Evolutionary conservation across 2,888 invertebrate genomes (phyloP).

Genomic region (Myopa testacea): DNA sequence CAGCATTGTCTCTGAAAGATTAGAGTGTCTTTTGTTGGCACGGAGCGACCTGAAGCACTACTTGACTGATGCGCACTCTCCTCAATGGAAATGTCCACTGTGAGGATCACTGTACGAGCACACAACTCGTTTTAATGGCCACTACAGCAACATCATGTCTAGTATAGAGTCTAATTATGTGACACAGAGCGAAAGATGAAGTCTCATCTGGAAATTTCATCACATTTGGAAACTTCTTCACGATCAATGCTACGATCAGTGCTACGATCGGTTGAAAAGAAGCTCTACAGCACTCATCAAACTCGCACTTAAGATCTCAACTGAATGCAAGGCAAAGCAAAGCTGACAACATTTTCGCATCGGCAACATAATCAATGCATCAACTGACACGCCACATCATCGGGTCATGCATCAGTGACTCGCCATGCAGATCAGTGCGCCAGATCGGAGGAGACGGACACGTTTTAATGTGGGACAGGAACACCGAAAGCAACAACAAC

Average conservation of each 20-base stretch:
- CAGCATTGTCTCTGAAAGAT: neutral
- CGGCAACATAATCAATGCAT: conserved; percentile 37
- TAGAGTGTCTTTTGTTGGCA: neutral
- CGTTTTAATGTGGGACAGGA: conserved; percentile 19
- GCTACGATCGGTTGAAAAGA: neutral
- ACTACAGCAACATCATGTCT: too few species aligned
- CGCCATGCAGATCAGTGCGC: conserved; percentile 30
- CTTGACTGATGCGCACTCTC: neutral
- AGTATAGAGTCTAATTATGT: too few species aligned
- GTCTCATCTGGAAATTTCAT: neutral
- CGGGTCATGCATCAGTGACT: conserved; percentile 22
- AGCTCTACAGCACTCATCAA: too few species aligned
- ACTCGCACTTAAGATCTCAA: neutral
- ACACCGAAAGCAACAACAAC: neutral
- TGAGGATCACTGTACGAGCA: too few species aligned
- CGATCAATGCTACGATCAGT: neutral
- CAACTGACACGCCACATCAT: conserved; percentile 35
- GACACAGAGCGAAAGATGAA: too few species aligned
- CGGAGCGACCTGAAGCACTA: neutral
- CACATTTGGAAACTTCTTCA: neutral
- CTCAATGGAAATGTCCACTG: neutral
- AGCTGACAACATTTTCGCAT: conserved; percentile 19
- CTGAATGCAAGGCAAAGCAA: neutral
- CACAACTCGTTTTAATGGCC: too few species aligned
- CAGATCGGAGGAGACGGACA: conserved; percentile 7